These are phyloP conservation scores for Drosophila mayri DNA, from an alignment of 1,140 invertebrate genomes.

Conservation along the genomic window DNA sequence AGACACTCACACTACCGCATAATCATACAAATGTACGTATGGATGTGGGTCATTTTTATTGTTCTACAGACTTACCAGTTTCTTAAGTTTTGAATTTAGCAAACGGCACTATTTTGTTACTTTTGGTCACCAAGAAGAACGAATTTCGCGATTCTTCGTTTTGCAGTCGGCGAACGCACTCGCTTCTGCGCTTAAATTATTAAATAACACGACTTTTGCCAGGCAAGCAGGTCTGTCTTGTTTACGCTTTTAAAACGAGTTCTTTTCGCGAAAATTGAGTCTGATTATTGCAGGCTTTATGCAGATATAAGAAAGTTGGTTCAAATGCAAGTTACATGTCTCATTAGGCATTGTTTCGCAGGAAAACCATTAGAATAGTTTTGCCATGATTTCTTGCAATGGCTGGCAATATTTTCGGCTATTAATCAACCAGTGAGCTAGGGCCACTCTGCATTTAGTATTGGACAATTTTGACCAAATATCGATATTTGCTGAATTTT, in stretches of 20 bases:
- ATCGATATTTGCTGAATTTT: not conserved
- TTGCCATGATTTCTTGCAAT: conserved; percentile 52
- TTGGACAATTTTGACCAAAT: not conserved
- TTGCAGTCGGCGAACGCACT: conserved; percentile 38
- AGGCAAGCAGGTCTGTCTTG: conserved; percentile 17
- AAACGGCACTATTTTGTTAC: conserved; percentile 28
- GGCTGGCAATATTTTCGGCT: conserved; percentile 37
- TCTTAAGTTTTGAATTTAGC: conserved; percentile 30
- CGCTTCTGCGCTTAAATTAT: conserved; percentile 52
- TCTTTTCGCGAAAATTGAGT: conserved; percentile 33
- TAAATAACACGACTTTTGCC: conserved; percentile 67
- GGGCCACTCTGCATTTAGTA: conserved; percentile 9
- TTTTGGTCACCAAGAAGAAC: not conserved
- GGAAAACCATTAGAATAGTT: conserved; percentile 39
- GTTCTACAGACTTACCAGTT: conserved; percentile 43
- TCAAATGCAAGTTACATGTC: conserved; percentile 47
- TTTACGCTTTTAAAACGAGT: conserved; percentile 28
- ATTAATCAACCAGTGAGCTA: conserved; percentile 34
- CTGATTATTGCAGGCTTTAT: not conserved
- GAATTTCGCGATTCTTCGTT: not conserved
- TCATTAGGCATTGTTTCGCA: conserved; percentile 43
- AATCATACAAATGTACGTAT: conserved; percentile 30
- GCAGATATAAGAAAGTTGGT: conserved; percentile 27
- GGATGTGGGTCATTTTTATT: conserved; percentile 59
- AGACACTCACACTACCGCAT: conserved; percentile 6